These are phyloP conservation scores for Zalophus californianus DNA, from an alignment of 2,797 vertebrate genomes.

Conservation along the genomic window DNA sequence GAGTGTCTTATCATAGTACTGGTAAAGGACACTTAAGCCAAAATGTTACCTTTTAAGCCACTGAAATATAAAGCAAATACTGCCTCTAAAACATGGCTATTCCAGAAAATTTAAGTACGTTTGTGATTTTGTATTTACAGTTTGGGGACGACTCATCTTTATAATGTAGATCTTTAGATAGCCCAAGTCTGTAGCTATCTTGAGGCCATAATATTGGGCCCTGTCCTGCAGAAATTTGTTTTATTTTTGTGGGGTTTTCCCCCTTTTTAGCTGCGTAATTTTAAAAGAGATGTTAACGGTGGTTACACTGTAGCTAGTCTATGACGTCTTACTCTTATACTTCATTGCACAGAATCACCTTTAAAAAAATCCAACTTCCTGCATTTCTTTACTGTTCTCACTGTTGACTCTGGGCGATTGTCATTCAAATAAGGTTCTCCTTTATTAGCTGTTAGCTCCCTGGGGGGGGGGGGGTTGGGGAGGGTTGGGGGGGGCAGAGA, in stretches of 20 bases:
- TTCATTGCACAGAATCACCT: slow-evolving; percentile 49
- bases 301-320: slow-evolving; percentile 29
- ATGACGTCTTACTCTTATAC: not conserved
- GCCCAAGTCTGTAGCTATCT: slow-evolving; percentile 40
- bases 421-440: slow-evolving; percentile 7
- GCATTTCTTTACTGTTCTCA: not conserved
- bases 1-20: slow-evolving; percentile 33
- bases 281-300: slow-evolving; percentile 46
- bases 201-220: not conserved
- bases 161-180: slow-evolving; percentile 46
- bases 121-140: slow-evolving; percentile 71
- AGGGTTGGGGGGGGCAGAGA: not conserved
- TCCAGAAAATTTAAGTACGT: slow-evolving; percentile 37
- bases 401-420: not conserved
- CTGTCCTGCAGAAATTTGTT: not conserved
- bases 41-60: slow-evolving; percentile 65
- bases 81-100: slow-evolving; percentile 57
- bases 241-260: not conserved
- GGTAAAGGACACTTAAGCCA: slow-evolving; percentile 58
- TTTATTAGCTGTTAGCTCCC: not conserved
- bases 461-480: not conserved
- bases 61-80: slow-evolving; percentile 61
- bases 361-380: slow-evolving; percentile 23
- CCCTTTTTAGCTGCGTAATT: slow-evolving; percentile 24
- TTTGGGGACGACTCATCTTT: slow-evolving; percentile 63